Percentiles rank a stretch among this genome's conserved stretches.
These are phyloP conservation scores for Chaetogeoica ovagalla DNA, from an alignment of 2,888 invertebrate genomes.

Conservation along the genomic window DNA sequence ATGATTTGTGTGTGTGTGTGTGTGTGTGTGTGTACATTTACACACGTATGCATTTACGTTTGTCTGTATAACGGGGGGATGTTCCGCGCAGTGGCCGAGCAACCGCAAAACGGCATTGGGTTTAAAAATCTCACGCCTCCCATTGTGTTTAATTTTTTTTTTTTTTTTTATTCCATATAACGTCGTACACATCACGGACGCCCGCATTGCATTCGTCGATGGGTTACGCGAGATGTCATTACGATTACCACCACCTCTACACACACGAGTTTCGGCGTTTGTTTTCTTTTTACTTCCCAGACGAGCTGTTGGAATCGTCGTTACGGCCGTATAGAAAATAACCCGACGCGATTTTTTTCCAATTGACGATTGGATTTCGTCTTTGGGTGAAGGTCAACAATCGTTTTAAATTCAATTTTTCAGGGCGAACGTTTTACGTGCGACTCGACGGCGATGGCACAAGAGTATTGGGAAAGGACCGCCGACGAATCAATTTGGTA, in stretches of 20 bases:
- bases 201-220: constrained; percentile 1
- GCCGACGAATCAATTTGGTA: not conserved
- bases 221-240: not conserved
- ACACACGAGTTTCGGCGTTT: not conserved
- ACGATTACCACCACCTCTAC: not conserved
- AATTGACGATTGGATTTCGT: not conserved
- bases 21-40: too few species aligned
- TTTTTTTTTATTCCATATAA: not conserved
- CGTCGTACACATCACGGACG: constrained; percentile 7
- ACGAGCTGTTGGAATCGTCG: not conserved
- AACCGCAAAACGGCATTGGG: constrained; percentile 28
- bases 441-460: not conserved
- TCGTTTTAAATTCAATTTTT: not conserved
- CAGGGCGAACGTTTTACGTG: not conserved
- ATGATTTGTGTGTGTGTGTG: not conserved
- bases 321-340: not conserved
- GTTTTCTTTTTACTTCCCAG: constrained; percentile 20
- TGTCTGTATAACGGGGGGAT: constrained; percentile 1
- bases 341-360: constrained; percentile 14
- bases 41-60: too few species aligned
- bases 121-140: not conserved
- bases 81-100: constrained; percentile 4
- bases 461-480: not conserved
- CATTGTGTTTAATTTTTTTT: not conserved
- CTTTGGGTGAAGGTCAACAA: not conserved